Evolutionary conservation across 2,888 invertebrate species (phyloP).

Genomic region (Troglohyphantes excavatus): DNA sequence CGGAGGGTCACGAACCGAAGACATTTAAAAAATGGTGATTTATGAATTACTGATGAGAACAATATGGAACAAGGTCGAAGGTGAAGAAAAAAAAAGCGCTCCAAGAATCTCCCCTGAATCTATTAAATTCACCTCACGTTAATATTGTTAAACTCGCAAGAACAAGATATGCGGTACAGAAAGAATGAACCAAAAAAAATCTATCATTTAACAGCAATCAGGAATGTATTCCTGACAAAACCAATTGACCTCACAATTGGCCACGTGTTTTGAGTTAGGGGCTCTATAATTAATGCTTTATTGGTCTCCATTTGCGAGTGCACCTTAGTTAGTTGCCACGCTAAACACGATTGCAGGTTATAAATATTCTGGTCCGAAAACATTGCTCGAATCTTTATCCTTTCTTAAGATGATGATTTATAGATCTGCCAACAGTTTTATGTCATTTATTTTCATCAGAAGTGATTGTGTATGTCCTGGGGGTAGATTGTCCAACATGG

Average conservation of each 20-base stretch:
- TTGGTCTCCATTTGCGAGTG: conserved; percentile 36
- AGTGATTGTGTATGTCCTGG: conserved; percentile 60
- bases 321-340: conserved; percentile 53
- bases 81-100: conserved; percentile 6
- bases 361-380: conserved; percentile 68
- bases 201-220: conserved; percentile 24
- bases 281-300: conserved; percentile 73
- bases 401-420: conserved; percentile 77
- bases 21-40: conserved; percentile 31
- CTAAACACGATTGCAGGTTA: conserved; percentile 68
- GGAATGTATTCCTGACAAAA: conserved; percentile 45
- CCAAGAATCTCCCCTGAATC: background rate
- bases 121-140: conserved; percentile 59
- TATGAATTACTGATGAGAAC: conserved; percentile 40
- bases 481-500: conserved; percentile 51
- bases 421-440: conserved; percentile 69
- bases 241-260: conserved; percentile 54
- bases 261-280: conserved; percentile 34
- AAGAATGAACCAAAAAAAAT: conserved; percentile 27
- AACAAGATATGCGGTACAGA: conserved; percentile 2
- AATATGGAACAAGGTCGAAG: conserved; percentile 60
- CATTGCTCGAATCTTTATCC: conserved; percentile 49
- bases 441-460: conserved; percentile 78
- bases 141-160: background rate
- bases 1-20: background rate